phyloP scores from a whole-genome alignment of 2,113 vertebrate species.

The Menura novaehollandiae region DNA sequence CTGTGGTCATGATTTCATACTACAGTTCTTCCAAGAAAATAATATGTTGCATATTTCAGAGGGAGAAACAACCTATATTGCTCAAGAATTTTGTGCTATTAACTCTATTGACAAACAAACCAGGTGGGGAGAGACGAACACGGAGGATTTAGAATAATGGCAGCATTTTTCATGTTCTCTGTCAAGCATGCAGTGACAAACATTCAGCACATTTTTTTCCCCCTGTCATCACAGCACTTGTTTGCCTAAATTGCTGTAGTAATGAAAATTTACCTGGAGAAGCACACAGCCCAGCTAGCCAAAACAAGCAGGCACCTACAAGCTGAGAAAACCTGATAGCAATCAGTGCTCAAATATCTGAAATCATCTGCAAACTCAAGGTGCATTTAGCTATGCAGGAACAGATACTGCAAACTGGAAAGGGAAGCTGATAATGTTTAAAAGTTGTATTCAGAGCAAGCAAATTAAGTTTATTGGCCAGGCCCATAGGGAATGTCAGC shows the following conservation, averaged over 20 bases:
- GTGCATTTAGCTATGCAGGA: not conserved
- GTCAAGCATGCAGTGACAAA: not conserved
- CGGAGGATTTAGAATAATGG: not conserved
- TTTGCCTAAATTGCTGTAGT: not conserved
- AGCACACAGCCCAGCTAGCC: not conserved
- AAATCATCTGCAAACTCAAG: not conserved
- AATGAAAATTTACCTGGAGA: not conserved
- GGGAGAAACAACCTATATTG: not conserved
- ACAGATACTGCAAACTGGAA: not conserved
- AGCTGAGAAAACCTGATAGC: not conserved
- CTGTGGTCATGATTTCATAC: not conserved
- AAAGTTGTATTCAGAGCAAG: not conserved
- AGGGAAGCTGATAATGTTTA: not conserved
- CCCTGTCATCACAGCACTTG: not conserved
- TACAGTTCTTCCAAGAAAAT: not conserved
- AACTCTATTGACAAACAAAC: not conserved
- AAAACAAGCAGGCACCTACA: not conserved
- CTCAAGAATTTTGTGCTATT: not conserved
- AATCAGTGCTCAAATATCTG: not conserved
- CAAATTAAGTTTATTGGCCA: not conserved
- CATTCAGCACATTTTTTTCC: not conserved
- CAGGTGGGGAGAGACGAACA: not conserved
- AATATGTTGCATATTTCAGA: not conserved
- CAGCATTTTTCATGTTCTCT: not conserved
- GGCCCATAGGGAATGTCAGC: not conserved